These are phyloP conservation scores for Ophion costatus DNA, from an alignment of 2,888 invertebrate genomes.

Conservation along the genomic window DNA sequence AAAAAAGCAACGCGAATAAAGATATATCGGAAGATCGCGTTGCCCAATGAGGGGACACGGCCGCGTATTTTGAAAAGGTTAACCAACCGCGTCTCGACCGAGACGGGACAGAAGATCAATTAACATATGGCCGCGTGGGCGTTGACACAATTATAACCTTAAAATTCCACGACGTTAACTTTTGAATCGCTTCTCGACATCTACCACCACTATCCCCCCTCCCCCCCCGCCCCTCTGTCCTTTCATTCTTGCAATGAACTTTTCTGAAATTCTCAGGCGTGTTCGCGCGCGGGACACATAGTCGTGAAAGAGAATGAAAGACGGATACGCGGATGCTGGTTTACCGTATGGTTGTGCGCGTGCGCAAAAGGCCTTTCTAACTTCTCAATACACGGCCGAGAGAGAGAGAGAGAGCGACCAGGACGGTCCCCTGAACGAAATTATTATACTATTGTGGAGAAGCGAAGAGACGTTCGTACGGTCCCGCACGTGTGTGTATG, in stretches of 20 bases:
- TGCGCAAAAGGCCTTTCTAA: slow-evolving; percentile 63
- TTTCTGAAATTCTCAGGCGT: slow-evolving; percentile 41
- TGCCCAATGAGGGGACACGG: slow-evolving; percentile 10
- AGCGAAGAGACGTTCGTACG: slow-evolving; percentile 37
- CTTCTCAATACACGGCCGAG: slow-evolving; percentile 53
- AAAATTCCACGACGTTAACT: slow-evolving; percentile 43
- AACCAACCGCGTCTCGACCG: slow-evolving; percentile 24
- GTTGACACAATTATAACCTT: slow-evolving; percentile 55
- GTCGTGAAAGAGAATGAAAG: slow-evolving; percentile 28
- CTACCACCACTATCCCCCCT: neutral
- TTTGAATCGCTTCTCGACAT: slow-evolving; percentile 42
- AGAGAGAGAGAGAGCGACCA: slow-evolving; percentile 13
- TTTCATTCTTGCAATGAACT: slow-evolving; percentile 38
- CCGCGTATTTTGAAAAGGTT: slow-evolving; percentile 35
- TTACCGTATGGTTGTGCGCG: neutral
- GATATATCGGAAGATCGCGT: neutral
- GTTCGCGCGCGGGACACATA: neutral
- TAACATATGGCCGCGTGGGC: slow-evolving; percentile 37
- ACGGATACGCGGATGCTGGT: slow-evolving; percentile 33
- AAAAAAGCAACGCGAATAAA: neutral
- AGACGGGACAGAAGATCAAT: slow-evolving; percentile 45
- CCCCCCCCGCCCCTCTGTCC: neutral
- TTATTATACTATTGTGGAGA: slow-evolving; percentile 53
- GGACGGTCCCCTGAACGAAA: slow-evolving; percentile 32
- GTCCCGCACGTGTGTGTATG: slow-evolving; percentile 11